Percentiles rank a stretch among this genome's conserved stretches.
phyloP scores from a whole-genome alignment of 2,113 vertebrate species.

The Salvelinus alpinus region DNA sequence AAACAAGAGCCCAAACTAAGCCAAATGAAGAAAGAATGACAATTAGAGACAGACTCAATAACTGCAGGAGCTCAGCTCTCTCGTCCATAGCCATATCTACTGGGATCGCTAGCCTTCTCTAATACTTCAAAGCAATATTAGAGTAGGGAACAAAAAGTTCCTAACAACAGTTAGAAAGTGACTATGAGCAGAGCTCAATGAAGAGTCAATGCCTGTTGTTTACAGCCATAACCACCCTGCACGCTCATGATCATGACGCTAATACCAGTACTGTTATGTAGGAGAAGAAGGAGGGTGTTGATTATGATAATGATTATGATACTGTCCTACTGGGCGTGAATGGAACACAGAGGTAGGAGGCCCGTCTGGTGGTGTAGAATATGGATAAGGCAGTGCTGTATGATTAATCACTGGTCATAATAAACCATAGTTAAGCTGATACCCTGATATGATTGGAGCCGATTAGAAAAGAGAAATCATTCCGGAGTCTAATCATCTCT shows the following conservation, averaged over 20 bases:
- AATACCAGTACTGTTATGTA: constrained; percentile 13
- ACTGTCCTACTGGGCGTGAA: neutral
- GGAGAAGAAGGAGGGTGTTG: constrained; percentile 13
- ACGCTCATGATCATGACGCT: constrained; percentile 18
- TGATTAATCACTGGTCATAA: constrained; percentile 70
- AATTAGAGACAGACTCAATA: constrained; percentile 24
- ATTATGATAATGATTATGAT: neutral
- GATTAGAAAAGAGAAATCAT: constrained; percentile 69
- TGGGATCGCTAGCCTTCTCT: neutral
- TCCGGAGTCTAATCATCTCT: constrained; percentile 68
- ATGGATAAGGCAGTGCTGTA: constrained; percentile 63
- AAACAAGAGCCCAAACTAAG: constrained; percentile 40
- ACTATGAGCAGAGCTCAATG: neutral
- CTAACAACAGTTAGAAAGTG: neutral
- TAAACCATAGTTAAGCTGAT: constrained; percentile 71
- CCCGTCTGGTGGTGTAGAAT: constrained; percentile 39
- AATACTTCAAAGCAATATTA: neutral
- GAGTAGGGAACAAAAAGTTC: too few species aligned
- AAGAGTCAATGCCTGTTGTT: neutral
- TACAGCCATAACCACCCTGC: neutral
- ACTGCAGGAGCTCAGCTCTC: neutral
- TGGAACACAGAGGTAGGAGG: neutral
- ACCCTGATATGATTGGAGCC: constrained; percentile 63
- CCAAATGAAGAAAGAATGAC: constrained; percentile 35
- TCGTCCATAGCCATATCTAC: neutral